phyloP scores from a whole-genome alignment of 1,140 invertebrate species.

The Listronotus bonariensis region DNA sequence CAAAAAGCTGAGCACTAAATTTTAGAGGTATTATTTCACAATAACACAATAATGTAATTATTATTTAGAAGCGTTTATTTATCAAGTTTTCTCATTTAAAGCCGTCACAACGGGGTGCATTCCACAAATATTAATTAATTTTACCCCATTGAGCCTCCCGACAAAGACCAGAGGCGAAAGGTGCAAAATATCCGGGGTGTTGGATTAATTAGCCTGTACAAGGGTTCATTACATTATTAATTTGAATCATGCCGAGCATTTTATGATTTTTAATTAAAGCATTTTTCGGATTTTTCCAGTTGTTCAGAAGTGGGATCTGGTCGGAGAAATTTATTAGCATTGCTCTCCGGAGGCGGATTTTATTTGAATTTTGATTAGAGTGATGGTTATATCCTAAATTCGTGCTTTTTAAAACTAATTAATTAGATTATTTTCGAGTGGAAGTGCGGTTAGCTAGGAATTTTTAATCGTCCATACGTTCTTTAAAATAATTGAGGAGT shows the following conservation, averaged over 20 bases:
- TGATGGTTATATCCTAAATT: constrained; percentile 1
- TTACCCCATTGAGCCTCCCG: constrained; percentile 14
- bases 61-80: constrained; percentile 21
- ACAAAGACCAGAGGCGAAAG: constrained; percentile 32
- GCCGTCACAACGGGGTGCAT: constrained; percentile 25
- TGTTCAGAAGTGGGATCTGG: constrained; percentile 18
- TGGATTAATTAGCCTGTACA: constrained; percentile 38
- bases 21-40: background rate
- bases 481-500: background rate
- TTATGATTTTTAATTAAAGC: constrained; percentile 38
- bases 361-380: constrained; percentile 20
- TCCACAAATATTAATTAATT: constrained; percentile 38
- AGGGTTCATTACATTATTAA: constrained; percentile 40
- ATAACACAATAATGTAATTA: constrained; percentile 10
- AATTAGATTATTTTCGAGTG: too few species aligned
- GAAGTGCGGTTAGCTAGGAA: too few species aligned
- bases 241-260: constrained; percentile 35
- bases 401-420: too few species aligned
- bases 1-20: too few species aligned
- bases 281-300: constrained; percentile 15
- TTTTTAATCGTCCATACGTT: background rate
- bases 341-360: constrained; percentile 4
- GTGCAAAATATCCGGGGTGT: constrained; percentile 33
- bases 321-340: constrained; percentile 21
- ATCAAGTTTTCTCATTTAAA: constrained; percentile 28